Evolutionary conservation across 2,113 vertebrate genomes (phyloP).

Genomic region (Sigmodon hispidus): DNA sequence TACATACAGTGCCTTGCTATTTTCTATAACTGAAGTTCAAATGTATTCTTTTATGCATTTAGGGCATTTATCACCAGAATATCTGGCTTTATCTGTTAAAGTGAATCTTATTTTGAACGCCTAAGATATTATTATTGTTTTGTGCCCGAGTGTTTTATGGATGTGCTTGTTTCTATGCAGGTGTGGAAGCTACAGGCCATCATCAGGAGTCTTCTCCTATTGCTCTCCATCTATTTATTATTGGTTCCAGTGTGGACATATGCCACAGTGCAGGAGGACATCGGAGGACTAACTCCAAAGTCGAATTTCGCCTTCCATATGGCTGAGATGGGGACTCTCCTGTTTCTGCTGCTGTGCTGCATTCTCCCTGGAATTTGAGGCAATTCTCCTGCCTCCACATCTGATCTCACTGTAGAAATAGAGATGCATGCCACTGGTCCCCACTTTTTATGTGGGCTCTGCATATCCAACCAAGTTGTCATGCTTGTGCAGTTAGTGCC

Average conservation of each 20-base stretch:
- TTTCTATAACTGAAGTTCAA: conserved; percentile 33
- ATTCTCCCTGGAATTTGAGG: neutral
- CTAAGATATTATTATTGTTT: neutral
- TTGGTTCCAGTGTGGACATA: neutral
- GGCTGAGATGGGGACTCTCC: neutral
- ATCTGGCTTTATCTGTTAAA: conserved; percentile 52
- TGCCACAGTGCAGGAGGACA: neutral
- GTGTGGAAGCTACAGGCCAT: neutral
- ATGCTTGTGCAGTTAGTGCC: neutral
- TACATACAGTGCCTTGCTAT: neutral
- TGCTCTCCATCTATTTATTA: neutral
- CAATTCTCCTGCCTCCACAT: neutral
- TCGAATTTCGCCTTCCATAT: neutral
- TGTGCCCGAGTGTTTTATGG: neutral
- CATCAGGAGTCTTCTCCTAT: neutral
- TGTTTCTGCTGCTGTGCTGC: neutral
- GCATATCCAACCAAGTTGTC: neutral
- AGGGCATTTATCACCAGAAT: neutral
- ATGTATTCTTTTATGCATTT: neutral
- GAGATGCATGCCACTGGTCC: neutral
- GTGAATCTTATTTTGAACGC: conserved; percentile 46
- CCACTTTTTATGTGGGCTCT: neutral
- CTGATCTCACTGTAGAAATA: neutral
- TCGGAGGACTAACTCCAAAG: neutral
- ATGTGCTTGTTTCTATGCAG: neutral